A percentile compares a stretch with the other conserved stretches of the same genome.
Conservation (phyloP, 2,113 vertebrate species). For the Atrichornis clamosus region DNA sequence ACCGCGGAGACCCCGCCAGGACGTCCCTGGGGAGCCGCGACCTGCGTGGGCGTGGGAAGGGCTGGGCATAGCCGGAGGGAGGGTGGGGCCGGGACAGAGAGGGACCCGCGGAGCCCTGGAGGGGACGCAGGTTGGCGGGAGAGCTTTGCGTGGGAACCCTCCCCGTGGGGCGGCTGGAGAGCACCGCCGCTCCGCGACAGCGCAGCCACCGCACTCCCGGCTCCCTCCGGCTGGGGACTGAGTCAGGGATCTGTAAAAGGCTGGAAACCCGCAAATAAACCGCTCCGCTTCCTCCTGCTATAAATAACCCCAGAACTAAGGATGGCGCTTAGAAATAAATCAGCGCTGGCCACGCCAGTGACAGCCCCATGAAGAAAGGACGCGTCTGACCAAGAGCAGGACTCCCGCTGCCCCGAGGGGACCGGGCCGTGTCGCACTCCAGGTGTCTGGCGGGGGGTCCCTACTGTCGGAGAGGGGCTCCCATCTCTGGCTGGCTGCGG, state of each 20-base stretch:
- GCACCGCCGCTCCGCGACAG: not conserved
- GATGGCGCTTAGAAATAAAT: not conserved
- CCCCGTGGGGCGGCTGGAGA: not conserved
- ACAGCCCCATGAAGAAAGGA: not conserved
- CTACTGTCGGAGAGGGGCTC: not conserved
- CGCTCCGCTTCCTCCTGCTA: not conserved
- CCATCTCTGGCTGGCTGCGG: not conserved
- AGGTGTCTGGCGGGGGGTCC: no score
- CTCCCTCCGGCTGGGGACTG: not conserved
- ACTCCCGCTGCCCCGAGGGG: not conserved
- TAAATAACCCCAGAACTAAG: not conserved
- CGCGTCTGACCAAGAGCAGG: not conserved
- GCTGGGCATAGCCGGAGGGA: not conserved
- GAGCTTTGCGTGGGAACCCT: not conserved
- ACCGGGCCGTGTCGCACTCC: not conserved
- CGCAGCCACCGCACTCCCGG: not conserved
- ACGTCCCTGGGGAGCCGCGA: not conserved
- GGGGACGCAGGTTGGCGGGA: fast-evolving
- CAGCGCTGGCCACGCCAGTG: not conserved
- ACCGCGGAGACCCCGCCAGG: not conserved
- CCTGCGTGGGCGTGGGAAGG: slow-evolving; percentile 15
- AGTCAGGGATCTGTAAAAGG: not conserved
- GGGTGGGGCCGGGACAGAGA: not conserved
- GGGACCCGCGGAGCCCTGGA: not conserved
- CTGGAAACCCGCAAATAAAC: not conserved